Base-by-base conservation (phyloP, 2,797 vertebrate genomes). In the Phoebastria nigripes region DNA sequence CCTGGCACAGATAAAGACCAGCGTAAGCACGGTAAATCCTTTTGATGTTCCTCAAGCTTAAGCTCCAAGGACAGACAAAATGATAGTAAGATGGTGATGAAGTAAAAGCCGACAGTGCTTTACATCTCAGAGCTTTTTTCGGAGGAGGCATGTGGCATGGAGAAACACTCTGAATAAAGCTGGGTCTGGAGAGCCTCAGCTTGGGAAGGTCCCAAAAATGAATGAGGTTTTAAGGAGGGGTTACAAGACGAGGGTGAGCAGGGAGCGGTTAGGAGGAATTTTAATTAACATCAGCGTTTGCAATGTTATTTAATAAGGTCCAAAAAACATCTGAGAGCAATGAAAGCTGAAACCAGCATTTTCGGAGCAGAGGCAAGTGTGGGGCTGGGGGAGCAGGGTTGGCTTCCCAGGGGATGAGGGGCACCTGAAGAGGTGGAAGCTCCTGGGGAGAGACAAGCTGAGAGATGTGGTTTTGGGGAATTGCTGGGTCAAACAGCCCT, bases 161-260 rank as follows among this genome's bases (percentile, higher is more conserved):
- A 84, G 58, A 72, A 86, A 35, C 8, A 1, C 44, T 26, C 21
- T 0, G 0, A 61, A n/a, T 22, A 77, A 77, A 80, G n/a, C 73
- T 17, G 33, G 58, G 54, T 51, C 44, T 84, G 54, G 61, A 94
- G 77, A 86, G 29, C 8, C 62, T 89, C 2, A 4, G 29, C 41
- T 89, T 91, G 88, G 90, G 93, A 96, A 94, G 87, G 81, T 92
- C 93, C 77, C 92, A 84, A 55, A 87, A 93, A 42, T 9, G 21
- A 89, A 47, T 69, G 88, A 94, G 94, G 86, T 89, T 91, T 95
- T 69, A 89, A 96, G 95, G 89, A 96, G 88, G 90, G 88, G 88
- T 76, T 93, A 39, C 51, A 11, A 70, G 89, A 70, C 1, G 13
- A 92, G 86, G 82, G 86, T 20, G 70, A 92, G 58, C 58, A 55